phyloP scores from a whole-genome alignment of 2,797 vertebrate species.

The Dicrostonyx torquatus region DNA sequence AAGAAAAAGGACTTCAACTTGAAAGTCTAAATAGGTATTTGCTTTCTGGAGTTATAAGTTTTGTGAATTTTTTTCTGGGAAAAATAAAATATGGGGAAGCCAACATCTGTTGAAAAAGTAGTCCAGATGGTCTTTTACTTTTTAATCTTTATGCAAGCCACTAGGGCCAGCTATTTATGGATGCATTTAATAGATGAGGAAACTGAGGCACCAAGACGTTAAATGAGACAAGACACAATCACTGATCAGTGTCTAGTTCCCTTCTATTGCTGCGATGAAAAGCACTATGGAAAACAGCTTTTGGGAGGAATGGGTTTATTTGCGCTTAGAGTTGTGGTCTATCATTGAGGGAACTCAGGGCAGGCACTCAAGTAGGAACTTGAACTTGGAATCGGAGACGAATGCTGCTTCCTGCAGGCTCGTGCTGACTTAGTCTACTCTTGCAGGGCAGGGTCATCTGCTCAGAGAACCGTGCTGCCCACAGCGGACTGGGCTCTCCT shows the following conservation, averaged over 20 bases:
- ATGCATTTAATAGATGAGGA: neutral
- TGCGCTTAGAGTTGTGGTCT: neutral
- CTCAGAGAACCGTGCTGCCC: neutral
- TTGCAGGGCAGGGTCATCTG: neutral
- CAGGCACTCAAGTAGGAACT: neutral
- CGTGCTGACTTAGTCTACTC: neutral
- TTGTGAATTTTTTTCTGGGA: conserved; percentile 37
- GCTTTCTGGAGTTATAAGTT: conserved; percentile 64
- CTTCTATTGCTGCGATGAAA: neutral
- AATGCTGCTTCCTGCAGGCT: neutral
- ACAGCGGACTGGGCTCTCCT: neutral
- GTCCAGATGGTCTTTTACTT: neutral
- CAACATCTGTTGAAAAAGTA: neutral
- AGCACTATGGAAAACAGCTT: neutral
- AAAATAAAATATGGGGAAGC: conserved; percentile 27
- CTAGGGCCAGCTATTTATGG: neutral
- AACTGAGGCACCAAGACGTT: neutral
- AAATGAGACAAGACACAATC: neutral
- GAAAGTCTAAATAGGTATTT: conserved; percentile 67
- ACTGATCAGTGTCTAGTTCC: neutral
- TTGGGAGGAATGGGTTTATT: neutral
- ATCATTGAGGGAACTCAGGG: neutral
- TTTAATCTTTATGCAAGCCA: neutral
- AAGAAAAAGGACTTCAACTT: conserved; percentile 68
- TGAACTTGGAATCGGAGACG: neutral